Conservation (phyloP, 1,140 invertebrate species). For the Drosophila parvula region DNA sequence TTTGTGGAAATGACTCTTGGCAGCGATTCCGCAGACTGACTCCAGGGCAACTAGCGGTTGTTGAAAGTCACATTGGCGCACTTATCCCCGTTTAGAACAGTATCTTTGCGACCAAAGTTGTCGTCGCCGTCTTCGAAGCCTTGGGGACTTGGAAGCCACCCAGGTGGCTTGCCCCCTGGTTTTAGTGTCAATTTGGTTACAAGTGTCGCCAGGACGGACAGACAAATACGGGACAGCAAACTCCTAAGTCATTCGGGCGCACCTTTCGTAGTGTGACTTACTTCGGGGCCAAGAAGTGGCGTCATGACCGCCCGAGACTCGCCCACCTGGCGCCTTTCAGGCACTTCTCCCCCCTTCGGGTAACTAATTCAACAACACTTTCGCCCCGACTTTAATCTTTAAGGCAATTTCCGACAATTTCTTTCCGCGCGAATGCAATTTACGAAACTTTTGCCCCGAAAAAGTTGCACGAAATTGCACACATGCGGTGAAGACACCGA, state of each 20-base stretch:
- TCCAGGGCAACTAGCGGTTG: too few species aligned
- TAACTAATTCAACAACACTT: conserved; percentile 62
- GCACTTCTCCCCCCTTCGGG: neutral
- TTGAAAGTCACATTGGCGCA: too few species aligned
- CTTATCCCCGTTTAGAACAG: too few species aligned
- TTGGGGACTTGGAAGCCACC: conserved; percentile 47
- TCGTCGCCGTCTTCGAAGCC: conserved; percentile 68
- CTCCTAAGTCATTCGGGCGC: conserved; percentile 72
- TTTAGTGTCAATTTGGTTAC: conserved; percentile 77
- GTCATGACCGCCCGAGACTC: conserved; percentile 31
- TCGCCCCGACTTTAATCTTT: conserved; percentile 70
- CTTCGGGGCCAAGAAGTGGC: conserved; percentile 75
- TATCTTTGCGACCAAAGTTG: conserved; percentile 61
- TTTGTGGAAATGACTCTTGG: too few species aligned
- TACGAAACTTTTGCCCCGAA: conserved; percentile 63
- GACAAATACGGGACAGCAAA: conserved; percentile 33
- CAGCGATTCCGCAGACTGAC: too few species aligned
- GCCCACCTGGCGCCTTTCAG: conserved; percentile 33
- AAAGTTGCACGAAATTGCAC: conserved; percentile 77
- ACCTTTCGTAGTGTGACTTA: conserved; percentile 48
- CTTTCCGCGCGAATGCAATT: conserved; percentile 66
- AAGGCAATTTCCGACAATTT: conserved; percentile 68
- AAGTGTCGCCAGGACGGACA: conserved; percentile 56
- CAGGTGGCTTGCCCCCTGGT: conserved; percentile 26
- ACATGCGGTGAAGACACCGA: conserved; percentile 53